A percentile compares a stretch with the other conserved stretches of the same genome.
These are phyloP conservation scores for Vireo altiloquus DNA, from an alignment of 2,113 vertebrate genomes.

Conservation along the genomic window DNA sequence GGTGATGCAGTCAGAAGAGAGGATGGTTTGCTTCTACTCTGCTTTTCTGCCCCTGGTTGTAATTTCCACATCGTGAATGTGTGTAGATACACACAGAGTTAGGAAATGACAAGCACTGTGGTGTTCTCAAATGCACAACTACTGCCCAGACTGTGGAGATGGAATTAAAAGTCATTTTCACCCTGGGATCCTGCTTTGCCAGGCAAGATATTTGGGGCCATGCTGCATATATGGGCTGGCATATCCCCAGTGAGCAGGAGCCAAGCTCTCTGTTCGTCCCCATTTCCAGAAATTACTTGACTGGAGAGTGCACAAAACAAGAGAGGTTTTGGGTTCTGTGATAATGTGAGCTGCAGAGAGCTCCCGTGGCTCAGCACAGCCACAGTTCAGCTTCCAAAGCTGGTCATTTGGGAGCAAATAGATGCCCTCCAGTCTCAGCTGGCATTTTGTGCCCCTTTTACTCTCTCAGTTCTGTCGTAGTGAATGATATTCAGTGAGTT, in stretches of 20 bases:
- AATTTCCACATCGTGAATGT: not conserved
- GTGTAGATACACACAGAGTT: not conserved
- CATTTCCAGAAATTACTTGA: not conserved
- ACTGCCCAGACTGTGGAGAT: not conserved
- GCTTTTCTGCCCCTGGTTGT: not conserved
- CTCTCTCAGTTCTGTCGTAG: slow-evolving; percentile 50
- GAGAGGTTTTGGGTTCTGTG: not conserved
- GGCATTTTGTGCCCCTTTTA: slow-evolving; percentile 53
- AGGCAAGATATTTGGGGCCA: not conserved
- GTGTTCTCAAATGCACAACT: not conserved
- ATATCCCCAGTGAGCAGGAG: not conserved
- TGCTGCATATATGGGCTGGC: not conserved
- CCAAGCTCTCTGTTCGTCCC: not conserved
- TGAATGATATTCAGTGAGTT: slow-evolving; percentile 36
- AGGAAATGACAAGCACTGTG: not conserved
- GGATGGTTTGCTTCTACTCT: not conserved
- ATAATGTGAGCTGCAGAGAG: slow-evolving; percentile 17
- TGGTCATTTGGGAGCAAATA: slow-evolving; percentile 16
- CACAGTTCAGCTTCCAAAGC: not conserved
- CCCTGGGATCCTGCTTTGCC: not conserved
- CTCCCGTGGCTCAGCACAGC: slow-evolving; percentile 16
- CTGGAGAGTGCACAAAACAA: not conserved
- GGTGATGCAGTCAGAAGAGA: not conserved
- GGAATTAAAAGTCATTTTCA: not conserved
- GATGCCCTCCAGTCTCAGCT: slow-evolving; percentile 52